Evolutionary conservation across 2,113 vertebrate genomes (phyloP).

Genomic region (Pelodiscus sinensis): DNA sequence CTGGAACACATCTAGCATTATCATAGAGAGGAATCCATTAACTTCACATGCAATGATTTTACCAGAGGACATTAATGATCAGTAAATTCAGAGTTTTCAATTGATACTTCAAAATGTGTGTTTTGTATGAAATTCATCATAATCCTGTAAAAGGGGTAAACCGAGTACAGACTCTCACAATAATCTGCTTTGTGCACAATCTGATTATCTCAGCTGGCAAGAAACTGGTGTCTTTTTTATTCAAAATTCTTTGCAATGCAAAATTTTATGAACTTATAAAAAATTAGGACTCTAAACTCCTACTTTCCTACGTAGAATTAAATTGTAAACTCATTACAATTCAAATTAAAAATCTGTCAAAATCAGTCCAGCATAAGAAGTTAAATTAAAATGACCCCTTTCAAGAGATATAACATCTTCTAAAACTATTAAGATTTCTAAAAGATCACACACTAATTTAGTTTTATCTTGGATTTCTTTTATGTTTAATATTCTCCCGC

Average conservation of each 20-base stretch:
- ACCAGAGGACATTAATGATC: no score
- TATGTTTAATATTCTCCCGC: slow-evolving; percentile 9
- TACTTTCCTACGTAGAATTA: not conserved
- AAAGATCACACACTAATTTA: not conserved
- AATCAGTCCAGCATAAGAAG: not conserved
- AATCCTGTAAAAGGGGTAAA: no score
- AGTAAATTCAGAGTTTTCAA: no score
- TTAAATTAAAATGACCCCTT: slow-evolving; percentile 10
- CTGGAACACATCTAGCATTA: no score
- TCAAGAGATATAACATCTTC: not conserved
- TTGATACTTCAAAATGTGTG: no score
- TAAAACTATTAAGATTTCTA: not conserved
- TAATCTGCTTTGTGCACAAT: no score
- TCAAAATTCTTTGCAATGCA: slow-evolving; percentile 4
- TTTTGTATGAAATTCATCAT: no score
- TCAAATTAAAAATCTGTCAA: slow-evolving; percentile 2
- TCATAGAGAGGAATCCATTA: no score
- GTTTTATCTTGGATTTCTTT: slow-evolving; percentile 20
- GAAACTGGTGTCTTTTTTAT: not conserved
- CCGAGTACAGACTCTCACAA: no score
- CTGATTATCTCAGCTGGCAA: no score
- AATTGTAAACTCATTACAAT: slow-evolving; percentile 15
- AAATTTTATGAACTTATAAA: not conserved
- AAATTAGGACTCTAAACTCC: not conserved
- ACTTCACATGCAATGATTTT: no score